Base-by-base conservation (phyloP, 2,113 vertebrate species). In the Indri indri region DNA sequence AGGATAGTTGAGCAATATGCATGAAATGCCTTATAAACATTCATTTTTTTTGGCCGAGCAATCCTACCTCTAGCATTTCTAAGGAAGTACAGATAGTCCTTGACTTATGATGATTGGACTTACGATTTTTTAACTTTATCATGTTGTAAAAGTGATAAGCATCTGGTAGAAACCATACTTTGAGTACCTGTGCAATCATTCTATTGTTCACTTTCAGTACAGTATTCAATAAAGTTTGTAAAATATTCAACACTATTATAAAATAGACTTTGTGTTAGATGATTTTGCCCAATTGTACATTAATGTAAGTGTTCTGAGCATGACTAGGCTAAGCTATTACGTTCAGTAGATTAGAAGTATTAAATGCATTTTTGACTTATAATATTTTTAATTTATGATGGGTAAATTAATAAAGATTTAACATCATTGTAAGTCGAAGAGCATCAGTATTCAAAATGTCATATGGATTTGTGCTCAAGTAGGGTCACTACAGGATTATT, bases 391-490 rank as follows among this genome's bases (percentile, higher is more conserved):
- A 40, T 11, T 40, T 71, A 11, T 10, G 5, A 40, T 71, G 37
- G 10, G 37, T 71, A 61, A 27, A 61, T 25, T 61, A 61, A 27
- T 61, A 27, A 61, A 37, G 37, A 23, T 40, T 10, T 40, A 25
- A 71, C 9, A 20, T n/a, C n/a, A 71, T 40, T 10, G 5, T 25
- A 40, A 71, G 20, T 71, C 22, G 23, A 40, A 18, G 68, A 71
- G 37, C n/a, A 40, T 71, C 68, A 23, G 37, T 63, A 88, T 77
- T 96, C 20, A 86, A 89, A 88, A 61, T 85, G n/a, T 52, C 18
- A 86, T 88, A 91, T 88, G 87, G 73, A 85, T 42, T n/a, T 52
- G 45, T 70, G 32, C 74, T 83, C 32, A 90, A 94, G n/a, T 34
- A 83, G 22, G 37, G 50, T 79, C 25, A 63, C 42, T 87, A 34